These are phyloP conservation scores for Cavia porcellus DNA, from an alignment of 2,113 vertebrate species.

Conservation along the genomic window DNA sequence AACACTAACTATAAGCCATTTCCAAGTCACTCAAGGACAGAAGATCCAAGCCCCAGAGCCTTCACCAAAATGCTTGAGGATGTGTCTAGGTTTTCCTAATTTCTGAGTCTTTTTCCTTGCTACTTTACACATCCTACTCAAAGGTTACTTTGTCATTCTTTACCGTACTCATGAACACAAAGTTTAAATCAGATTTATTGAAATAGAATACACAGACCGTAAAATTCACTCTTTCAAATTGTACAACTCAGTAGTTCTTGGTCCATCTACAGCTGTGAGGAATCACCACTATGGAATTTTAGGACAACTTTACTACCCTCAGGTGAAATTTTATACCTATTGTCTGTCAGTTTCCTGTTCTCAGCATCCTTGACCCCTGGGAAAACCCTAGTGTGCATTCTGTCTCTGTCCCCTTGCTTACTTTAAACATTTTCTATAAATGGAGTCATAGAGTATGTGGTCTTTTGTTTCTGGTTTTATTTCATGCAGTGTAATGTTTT, in stretches of 20 bases:
- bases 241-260: no score
- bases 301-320: not conserved
- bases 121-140: not conserved
- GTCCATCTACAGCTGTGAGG: not conserved
- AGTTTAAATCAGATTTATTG: not conserved
- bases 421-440: not conserved
- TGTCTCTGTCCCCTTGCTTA: not conserved
- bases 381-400: not conserved
- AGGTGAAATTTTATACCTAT: not conserved
- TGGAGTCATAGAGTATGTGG: not conserved
- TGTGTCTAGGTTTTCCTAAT: not conserved
- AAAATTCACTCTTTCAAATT: not conserved
- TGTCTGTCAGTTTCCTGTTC: not conserved
- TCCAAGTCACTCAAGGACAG: not conserved
- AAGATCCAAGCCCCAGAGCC: not conserved
- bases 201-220: not conserved
- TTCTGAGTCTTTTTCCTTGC: not conserved
- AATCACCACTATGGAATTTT: not conserved
- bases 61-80: not conserved
- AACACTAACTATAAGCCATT: not conserved
- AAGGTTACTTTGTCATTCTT: not conserved
- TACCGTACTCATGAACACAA: not conserved
- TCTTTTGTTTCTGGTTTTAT: not conserved
- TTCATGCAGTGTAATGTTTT: not conserved
- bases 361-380: not conserved